These are phyloP conservation scores for Philonicus albiceps DNA, from an alignment of 2,888 invertebrate genomes.

Conservation along the genomic window DNA sequence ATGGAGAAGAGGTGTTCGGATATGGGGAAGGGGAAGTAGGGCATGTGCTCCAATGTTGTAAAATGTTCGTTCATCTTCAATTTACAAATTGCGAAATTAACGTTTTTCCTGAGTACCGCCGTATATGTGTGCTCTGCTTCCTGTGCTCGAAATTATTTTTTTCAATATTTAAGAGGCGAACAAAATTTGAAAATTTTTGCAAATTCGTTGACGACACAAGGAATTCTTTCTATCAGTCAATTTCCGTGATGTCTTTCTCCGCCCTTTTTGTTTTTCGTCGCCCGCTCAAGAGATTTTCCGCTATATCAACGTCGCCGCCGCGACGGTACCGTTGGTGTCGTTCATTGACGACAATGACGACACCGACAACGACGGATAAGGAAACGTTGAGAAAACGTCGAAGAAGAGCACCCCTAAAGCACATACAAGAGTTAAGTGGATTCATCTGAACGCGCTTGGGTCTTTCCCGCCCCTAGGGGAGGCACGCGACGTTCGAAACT, in stretches of 20 bases:
- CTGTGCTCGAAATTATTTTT: constrained; percentile 8
- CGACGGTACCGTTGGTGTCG: background rate
- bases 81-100: constrained; percentile 48
- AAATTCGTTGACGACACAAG: background rate
- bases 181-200: background rate
- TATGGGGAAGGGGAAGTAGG: background rate
- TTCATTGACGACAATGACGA: background rate
- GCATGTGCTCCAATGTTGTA: background rate
- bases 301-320: background rate
- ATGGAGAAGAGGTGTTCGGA: background rate
- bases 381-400: background rate
- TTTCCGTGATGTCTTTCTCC: background rate
- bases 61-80: constrained; percentile 27
- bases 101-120: constrained; percentile 17
- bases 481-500: background rate
- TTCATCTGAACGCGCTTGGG: background rate
- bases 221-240: background rate
- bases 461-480: background rate
- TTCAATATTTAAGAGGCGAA: constrained; percentile 1
- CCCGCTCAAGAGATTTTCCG: background rate
- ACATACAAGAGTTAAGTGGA: background rate
- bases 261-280: background rate
- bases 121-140: background rate
- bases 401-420: background rate
- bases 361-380: too few relatives aligned